These are phyloP conservation scores for Alosa sapidissima DNA, from an alignment of 2,797 vertebrate genomes.

Conservation along the genomic window DNA sequence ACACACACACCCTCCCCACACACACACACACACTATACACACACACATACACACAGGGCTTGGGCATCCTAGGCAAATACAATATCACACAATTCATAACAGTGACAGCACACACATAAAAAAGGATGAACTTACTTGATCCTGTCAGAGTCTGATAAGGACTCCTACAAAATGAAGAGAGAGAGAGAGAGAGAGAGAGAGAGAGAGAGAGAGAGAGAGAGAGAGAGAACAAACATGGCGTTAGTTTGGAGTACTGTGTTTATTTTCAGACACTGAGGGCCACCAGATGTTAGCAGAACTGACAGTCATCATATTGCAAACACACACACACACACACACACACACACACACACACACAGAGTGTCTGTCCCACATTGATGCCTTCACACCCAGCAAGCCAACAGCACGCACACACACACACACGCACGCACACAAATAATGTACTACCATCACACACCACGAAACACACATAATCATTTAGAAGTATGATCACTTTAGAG, in stretches of 20 bases:
- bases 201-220: neutral
- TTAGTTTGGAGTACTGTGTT: neutral
- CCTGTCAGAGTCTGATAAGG: conserved; percentile 84
- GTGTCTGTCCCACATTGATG: too few relatives aligned
- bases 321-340: too few relatives aligned
- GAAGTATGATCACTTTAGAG: too few relatives aligned
- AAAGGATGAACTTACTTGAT: conserved; percentile 84
- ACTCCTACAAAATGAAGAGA: conserved; percentile 75
- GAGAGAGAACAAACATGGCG: neutral
- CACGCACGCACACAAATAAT: too few relatives aligned
- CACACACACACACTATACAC: neutral
- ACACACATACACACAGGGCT: neutral
- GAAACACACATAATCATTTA: too few relatives aligned
- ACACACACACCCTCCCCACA: neutral
- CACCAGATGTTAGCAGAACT: neutral
- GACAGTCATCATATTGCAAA: neutral
- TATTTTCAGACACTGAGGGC: neutral
- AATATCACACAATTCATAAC: neutral
- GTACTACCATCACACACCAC: too few relatives aligned
- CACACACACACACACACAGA: too few relatives aligned
- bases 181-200: neutral
- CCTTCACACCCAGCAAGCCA: too few relatives aligned
- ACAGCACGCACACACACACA: too few relatives aligned
- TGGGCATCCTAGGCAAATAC: neutral
- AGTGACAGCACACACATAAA: neutral